Evolutionary conservation across 2,113 vertebrate genomes (phyloP).

Genomic region (Telmatochromis brachygnathus): DNA sequence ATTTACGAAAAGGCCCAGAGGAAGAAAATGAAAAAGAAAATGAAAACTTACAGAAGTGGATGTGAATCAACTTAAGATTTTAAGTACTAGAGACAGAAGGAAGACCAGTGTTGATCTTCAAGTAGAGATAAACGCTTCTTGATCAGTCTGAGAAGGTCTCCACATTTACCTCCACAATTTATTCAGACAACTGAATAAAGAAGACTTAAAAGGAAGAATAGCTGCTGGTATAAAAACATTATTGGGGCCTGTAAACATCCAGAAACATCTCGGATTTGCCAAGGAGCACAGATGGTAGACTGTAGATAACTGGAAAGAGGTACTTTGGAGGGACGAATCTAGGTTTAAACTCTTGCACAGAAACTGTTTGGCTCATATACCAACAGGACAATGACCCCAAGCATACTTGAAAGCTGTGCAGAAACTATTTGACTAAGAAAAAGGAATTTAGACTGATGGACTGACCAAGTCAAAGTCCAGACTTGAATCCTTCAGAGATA

Average conservation of each 20-base stretch:
- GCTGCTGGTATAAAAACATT: not conserved
- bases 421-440: not conserved
- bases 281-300: not conserved
- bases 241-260: not conserved
- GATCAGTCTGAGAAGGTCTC: not conserved
- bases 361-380: not conserved
- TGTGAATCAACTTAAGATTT: not conserved
- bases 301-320: not conserved
- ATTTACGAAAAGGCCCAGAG: fast-evolving
- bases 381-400: not conserved
- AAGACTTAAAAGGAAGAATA: not conserved
- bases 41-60: not conserved
- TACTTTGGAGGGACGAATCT: not conserved
- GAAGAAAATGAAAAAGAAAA: not conserved
- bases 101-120: not conserved
- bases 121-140: not conserved
- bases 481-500: not conserved
- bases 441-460: not conserved
- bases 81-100: not conserved
- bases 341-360: not conserved
- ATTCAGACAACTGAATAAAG: not conserved
- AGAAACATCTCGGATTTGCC: not conserved
- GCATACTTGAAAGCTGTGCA: not conserved
- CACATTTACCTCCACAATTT: not conserved
- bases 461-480: not conserved